A percentile compares a stretch with the other conserved stretches of the same genome.
phyloP scores from a whole-genome alignment of 2,113 vertebrate species.

The Aspiorhynchus laticeps region DNA sequence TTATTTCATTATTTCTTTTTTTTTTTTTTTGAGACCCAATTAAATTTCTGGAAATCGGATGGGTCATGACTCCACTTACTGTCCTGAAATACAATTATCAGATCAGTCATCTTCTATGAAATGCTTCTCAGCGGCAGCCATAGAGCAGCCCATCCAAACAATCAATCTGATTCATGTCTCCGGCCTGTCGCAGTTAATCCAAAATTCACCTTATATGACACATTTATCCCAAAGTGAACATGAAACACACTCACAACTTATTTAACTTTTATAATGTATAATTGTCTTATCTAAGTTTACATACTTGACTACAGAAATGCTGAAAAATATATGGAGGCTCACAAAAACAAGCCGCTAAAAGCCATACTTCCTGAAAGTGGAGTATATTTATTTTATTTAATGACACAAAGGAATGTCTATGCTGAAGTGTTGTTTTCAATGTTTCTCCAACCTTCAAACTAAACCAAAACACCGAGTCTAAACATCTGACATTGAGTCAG shows the following conservation, averaged over 20 bases:
- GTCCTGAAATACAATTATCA: slow-evolving; percentile 35
- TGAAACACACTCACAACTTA: background rate
- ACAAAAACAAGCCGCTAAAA: background rate
- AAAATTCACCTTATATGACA: background rate
- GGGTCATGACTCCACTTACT: slow-evolving; percentile 39
- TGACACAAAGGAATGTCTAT: background rate
- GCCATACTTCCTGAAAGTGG: background rate
- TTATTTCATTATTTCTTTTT: slow-evolving; percentile 4
- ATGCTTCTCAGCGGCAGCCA: slow-evolving; percentile 25
- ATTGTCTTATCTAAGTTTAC: background rate
- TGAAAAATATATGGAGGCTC: background rate
- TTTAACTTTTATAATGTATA: background rate
- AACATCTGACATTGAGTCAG: background rate
- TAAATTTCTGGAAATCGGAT: slow-evolving; percentile 49
- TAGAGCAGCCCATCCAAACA: slow-evolving; percentile 24
- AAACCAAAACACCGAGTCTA: background rate
- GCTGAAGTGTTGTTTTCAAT: background rate
- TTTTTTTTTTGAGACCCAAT: slow-evolving; percentile 42
- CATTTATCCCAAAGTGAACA: slow-evolving; percentile 17
- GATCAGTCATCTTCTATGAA: slow-evolving; percentile 25
- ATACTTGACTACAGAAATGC: background rate
- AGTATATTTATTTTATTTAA: background rate
- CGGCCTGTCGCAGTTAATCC: background rate
- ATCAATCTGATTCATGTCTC: slow-evolving; percentile 26
- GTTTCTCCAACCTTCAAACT: background rate